A percentile compares a stretch with the other conserved stretches of the same genome.
Conservation (phyloP, 2,888 invertebrate genomes). For the Xestia xanthographa region DNA sequence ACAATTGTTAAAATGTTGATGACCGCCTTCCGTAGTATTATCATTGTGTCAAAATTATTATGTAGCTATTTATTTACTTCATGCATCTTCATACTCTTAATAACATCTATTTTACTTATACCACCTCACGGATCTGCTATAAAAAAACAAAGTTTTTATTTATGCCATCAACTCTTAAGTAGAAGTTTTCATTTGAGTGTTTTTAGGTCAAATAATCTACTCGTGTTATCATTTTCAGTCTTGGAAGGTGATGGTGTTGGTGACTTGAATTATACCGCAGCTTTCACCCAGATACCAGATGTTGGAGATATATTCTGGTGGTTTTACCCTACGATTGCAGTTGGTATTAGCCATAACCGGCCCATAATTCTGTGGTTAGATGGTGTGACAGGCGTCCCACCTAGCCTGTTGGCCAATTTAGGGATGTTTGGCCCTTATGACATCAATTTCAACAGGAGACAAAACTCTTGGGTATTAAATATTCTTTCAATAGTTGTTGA, state of each 20-base stretch:
- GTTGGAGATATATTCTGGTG: constrained; percentile 96
- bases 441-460: constrained; percentile 91
- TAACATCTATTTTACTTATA: not conserved
- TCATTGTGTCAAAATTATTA: constrained; percentile 27
- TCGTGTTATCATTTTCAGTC: constrained; percentile 68
- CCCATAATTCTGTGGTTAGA: constrained; percentile 97
- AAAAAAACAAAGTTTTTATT: not conserved
- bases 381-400: constrained; percentile 95
- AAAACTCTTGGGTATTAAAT: constrained; percentile 93
- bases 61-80: constrained; percentile 35
- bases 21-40: constrained; percentile 41
- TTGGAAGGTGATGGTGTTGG: constrained; percentile 86
- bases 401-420: constrained; percentile 96
- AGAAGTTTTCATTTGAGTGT: not conserved
- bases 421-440: constrained; percentile 95
- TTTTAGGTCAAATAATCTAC: not conserved
- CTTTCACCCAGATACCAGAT: constrained; percentile 92
- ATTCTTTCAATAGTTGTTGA: not conserved
- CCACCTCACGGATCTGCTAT: not conserved
- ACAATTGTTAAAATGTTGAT: constrained; percentile 32
- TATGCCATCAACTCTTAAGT: not conserved
- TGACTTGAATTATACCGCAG: constrained; percentile 93
- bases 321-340: constrained; percentile 93
- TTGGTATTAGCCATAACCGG: constrained; percentile 76
- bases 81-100: constrained; percentile 2